Percentiles rank a stretch among this genome's conserved stretches.
These are phyloP conservation scores for Sylvicapra grimmia DNA, from an alignment of 2,113 vertebrate genomes.

Conservation along the genomic window DNA sequence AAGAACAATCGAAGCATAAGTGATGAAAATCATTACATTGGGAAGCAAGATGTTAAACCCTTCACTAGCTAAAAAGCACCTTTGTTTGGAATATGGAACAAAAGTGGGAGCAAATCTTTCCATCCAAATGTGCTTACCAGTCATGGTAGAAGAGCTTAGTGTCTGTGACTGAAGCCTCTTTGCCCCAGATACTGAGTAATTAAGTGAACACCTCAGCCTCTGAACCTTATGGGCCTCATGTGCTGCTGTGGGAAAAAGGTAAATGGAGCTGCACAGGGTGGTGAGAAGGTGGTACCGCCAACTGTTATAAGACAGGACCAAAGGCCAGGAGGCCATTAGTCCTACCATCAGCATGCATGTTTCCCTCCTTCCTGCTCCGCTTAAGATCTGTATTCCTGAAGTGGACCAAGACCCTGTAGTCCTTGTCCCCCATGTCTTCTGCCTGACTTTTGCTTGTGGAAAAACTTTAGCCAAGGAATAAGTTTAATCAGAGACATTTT, in stretches of 20 bases:
- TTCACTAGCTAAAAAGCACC: slow-evolving; percentile 19
- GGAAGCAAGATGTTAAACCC: slow-evolving; percentile 2
- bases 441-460: neutral
- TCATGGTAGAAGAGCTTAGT: neutral
- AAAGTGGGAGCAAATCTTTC: neutral
- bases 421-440: neutral
- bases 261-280: accelerated
- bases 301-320: neutral
- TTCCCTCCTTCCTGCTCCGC: neutral
- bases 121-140: neutral
- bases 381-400: neutral
- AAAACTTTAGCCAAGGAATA: neutral
- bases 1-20: slow-evolving; percentile 50
- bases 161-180: too few species aligned
- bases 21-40: slow-evolving; percentile 50
- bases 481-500: neutral
- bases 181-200: neutral
- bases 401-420: neutral
- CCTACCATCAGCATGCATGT: neutral
- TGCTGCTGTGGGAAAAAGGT: neutral
- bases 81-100: slow-evolving; percentile 9
- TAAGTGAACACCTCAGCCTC: neutral
- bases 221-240: neutral
- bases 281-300: neutral
- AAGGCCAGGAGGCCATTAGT: neutral